Conservation (phyloP, 2,888 invertebrate genomes). For the Exephanes ischioxanthus region DNA sequence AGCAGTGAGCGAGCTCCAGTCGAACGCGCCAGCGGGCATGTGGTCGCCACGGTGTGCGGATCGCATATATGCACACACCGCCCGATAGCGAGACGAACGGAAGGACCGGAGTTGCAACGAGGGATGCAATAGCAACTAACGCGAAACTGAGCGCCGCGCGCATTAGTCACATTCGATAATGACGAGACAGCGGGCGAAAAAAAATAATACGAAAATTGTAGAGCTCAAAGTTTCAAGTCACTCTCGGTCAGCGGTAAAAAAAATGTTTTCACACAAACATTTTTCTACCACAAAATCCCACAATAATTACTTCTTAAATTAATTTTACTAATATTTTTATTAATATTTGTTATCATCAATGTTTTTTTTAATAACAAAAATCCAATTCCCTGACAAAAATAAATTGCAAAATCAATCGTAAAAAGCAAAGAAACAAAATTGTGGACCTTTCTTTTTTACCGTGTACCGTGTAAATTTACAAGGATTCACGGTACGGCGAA, state of each 20-base stretch:
- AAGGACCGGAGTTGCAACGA: conserved; percentile 73
- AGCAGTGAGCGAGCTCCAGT: conserved; percentile 65
- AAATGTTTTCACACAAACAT: neutral
- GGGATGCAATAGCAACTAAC: conserved; percentile 81
- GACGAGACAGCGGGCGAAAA: conserved; percentile 75
- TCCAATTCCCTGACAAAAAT: too few species aligned
- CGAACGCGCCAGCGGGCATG: conserved; percentile 71
- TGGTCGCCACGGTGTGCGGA: conserved; percentile 62
- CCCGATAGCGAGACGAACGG: conserved; percentile 57
- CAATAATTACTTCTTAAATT: too few species aligned
- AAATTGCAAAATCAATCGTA: too few species aligned
- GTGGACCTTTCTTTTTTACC: too few species aligned
- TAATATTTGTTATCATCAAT: too few species aligned
- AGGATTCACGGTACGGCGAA: neutral
- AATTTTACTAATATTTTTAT: too few species aligned
- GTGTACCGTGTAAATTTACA: too few species aligned
- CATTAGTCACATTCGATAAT: conserved; percentile 81
- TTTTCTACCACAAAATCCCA: too few species aligned
- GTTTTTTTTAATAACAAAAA: too few species aligned
- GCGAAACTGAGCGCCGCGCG: conserved; percentile 79
- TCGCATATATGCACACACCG: conserved; percentile 68
- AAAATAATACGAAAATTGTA: neutral
- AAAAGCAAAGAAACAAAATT: too few species aligned
- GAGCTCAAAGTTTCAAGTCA: neutral
- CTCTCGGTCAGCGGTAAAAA: neutral